phyloP scores from a whole-genome alignment of 30 jellyfish, hydroid and myxozoan species.

The Phacellophora camtschatica region DNA sequence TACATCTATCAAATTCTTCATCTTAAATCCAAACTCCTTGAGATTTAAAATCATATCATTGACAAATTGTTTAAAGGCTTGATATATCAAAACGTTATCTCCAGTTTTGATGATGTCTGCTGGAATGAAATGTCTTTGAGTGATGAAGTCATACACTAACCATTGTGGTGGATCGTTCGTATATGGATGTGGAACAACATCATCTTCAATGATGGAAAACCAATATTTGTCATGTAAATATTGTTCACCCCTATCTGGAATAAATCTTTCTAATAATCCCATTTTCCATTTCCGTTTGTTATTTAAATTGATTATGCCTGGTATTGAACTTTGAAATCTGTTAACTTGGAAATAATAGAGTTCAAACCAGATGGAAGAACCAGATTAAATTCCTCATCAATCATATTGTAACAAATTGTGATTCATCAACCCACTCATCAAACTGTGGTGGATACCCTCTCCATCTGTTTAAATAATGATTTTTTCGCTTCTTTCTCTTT shows the following conservation, averaged over 20 bases:
- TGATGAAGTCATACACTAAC: too few relatives aligned
- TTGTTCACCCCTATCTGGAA: background rate
- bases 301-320: background rate
- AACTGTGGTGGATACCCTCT: slow-evolving; percentile 17
- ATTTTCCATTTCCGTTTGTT: slow-evolving; percentile 4
- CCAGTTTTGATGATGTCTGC: background rate
- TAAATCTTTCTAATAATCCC: slow-evolving; percentile 10
- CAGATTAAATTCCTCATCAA: slow-evolving; percentile 23
- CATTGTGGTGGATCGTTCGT: too few relatives aligned
- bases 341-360: too few relatives aligned
- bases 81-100: background rate
- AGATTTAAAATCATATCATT: too few relatives aligned
- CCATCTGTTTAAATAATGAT: slow-evolving; percentile 15
- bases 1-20: too few relatives aligned
- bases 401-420: slow-evolving; percentile 7
- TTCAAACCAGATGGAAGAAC: slow-evolving; percentile 38
- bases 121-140: background rate
- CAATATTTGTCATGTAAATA: slow-evolving; percentile 4
- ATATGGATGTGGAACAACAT: too few relatives aligned
- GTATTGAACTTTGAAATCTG: background rate
- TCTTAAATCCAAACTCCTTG: too few relatives aligned
- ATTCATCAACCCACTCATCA: slow-evolving; percentile 37
- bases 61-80: background rate
- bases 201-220: too few relatives aligned
- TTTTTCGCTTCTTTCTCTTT: slow-evolving; percentile 1